phyloP scores from a whole-genome alignment of 2,797 vertebrate genomes.

The Sylvilagus floridanus region DNA sequence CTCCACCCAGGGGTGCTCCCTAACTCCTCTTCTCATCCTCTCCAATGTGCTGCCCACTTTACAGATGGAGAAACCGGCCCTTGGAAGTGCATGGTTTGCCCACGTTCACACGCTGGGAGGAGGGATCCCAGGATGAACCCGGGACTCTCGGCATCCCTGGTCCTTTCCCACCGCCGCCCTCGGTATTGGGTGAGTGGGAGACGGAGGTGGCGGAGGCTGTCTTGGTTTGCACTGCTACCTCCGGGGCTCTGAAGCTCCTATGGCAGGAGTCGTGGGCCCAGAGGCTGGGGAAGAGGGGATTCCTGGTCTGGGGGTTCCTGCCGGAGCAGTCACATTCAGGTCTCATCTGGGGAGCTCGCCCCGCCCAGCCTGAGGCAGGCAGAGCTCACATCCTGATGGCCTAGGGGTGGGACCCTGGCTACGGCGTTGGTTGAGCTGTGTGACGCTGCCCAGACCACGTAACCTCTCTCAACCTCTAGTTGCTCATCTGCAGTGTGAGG shows the following conservation, averaged over 20 bases:
- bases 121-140: not conserved
- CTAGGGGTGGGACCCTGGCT: too few relatives aligned
- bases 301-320: not conserved
- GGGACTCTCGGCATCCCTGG: accelerated
- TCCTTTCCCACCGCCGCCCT: not conserved
- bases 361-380: not conserved
- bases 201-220: too few relatives aligned
- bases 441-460: not conserved
- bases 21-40: not conserved
- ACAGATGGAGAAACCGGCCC: not conserved
- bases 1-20: not conserved
- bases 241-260: not conserved
- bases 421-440: not conserved
- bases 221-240: not conserved
- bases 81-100: not conserved
- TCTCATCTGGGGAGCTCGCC: not conserved
- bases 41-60: not conserved
- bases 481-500: not conserved
- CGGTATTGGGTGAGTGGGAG: not conserved
- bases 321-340: not conserved
- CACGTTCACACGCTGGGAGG: not conserved
- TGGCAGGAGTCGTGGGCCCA: not conserved
- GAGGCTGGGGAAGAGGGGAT: not conserved
- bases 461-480: not conserved
- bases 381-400: not conserved